These are phyloP conservation scores for Sylvicola fuscatus DNA, from an alignment of 2,888 invertebrate species.

Conservation along the genomic window DNA sequence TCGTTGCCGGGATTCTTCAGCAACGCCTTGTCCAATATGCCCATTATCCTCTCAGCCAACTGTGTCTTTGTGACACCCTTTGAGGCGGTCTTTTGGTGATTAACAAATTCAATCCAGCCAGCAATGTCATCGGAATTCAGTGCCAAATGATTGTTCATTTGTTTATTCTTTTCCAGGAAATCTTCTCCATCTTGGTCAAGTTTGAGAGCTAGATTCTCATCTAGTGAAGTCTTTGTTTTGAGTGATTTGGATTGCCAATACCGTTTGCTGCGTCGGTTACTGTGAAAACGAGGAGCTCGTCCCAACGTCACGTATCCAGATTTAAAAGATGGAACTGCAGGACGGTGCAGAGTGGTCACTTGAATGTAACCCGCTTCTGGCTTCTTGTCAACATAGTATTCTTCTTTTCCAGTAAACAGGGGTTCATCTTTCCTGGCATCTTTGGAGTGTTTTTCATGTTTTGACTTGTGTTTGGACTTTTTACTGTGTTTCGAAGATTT, in stretches of 20 bases:
- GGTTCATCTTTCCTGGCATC: conserved; percentile 4
- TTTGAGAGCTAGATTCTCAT: conserved; percentile 10
- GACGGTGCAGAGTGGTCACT: conserved; percentile 39
- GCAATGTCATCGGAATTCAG: conserved; percentile 30
- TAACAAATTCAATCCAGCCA: conserved; percentile 37
- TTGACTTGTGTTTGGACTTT: background rate
- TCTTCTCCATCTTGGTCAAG: conserved; percentile 21
- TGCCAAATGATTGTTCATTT: conserved; percentile 29
- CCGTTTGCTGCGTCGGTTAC: conserved; percentile 5
- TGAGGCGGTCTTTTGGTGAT: conserved; percentile 30
- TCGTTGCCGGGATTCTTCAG: conserved; percentile 32
- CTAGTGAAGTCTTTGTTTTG: conserved; percentile 7
- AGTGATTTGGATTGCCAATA: conserved; percentile 14
- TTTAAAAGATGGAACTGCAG: conserved; percentile 31
- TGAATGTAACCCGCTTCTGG: conserved; percentile 33
- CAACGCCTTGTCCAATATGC: conserved; percentile 38
- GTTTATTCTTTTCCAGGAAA: conserved; percentile 27
- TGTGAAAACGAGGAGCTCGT: background rate
- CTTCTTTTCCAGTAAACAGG: conserved; percentile 20
- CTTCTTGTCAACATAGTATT: conserved; percentile 37
- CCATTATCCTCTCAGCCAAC: conserved; percentile 33
- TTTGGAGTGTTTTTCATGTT: background rate
- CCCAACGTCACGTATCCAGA: conserved; percentile 2
- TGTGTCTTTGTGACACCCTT: conserved; percentile 16
- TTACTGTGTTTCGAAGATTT: background rate